Evolutionary conservation across 2,797 vertebrate genomes (phyloP).

Genomic region (Centroberyx gerrardi): DNA sequence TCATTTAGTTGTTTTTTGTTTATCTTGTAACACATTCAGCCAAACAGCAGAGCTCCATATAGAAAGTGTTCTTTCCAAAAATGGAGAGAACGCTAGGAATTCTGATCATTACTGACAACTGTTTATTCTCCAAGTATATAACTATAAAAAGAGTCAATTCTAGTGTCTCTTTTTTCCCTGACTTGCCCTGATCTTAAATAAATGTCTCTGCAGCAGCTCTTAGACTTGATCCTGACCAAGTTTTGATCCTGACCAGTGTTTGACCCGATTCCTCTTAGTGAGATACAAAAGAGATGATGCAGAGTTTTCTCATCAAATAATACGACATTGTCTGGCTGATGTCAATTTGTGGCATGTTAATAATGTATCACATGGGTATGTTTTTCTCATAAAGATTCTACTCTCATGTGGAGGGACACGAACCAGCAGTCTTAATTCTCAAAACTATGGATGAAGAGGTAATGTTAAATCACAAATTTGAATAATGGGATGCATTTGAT

Average conservation of each 20-base stretch:
- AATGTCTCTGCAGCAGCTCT: too few species aligned
- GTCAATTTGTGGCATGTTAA: not conserved
- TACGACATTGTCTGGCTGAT: not conserved
- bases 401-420: conserved; percentile 86
- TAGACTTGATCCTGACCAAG: too few species aligned
- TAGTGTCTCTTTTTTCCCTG: too few species aligned
- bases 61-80: not conserved
- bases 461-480: conserved; percentile 31
- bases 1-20: not conserved
- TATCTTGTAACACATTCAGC: not conserved
- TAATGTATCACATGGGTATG: not conserved
- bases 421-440: conserved; percentile 87
- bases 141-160: too few species aligned
- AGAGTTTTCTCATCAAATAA: too few species aligned
- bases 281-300: too few species aligned
- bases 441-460: conserved; percentile 90
- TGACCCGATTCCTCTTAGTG: too few species aligned
- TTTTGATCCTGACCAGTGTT: too few species aligned
- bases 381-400: conserved; percentile 84
- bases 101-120: not conserved
- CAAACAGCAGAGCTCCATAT: not conserved
- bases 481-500: not conserved
- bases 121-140: not conserved
- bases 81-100: not conserved
- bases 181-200: too few species aligned